Base-by-base conservation (phyloP, 2,113 vertebrate species). In the Calypte anna region DNA sequence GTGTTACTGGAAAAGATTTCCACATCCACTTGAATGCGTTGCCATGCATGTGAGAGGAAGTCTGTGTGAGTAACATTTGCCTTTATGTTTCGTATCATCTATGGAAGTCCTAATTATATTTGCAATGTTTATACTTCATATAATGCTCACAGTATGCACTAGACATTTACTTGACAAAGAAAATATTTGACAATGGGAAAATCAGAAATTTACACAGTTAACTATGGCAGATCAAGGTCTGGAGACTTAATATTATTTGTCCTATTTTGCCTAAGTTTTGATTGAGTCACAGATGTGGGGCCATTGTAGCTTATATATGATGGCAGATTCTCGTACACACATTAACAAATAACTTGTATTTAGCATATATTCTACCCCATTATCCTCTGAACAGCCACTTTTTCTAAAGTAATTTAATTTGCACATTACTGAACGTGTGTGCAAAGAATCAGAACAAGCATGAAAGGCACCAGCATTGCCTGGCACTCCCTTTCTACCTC, bases 391-490 rank as follows among this genome's bases (percentile, higher is more conserved):
- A 73, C 85, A 88, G 5, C 10, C 2, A 3, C 30, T 78, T 50
- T 14, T 61, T 77, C 17, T 53, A 50, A 74, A 66, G 4, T 31
- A 6, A 16, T 76, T 61, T 40, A 50, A 30, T 38, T 62, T 82
- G 23, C 19, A 43, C 8, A 14, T 16, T 30, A 68, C 25, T 36
- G 30, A 87, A 64, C 11, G 24, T 22, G 8, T 22, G 22, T 12
- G n/a, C 21, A 69, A 50, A 62, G 40, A 73, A 62, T 43, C 24
- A 16, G 18, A 64, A 55, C 4, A 24, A 20, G 38, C n/a, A 22
- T 5, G 48, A 80, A 54, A 0, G 0, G 21, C 46, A 59, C 10
- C 3, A 66, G 20, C 1, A 4, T 10, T 15, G 15, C 15, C 30
- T 22, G 10, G 9, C 10, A 69, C 93, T 86, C 30, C 50, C 6